Base-by-base conservation (phyloP, 2,888 invertebrate species). In the Andrena haemorrhoa region DNA sequence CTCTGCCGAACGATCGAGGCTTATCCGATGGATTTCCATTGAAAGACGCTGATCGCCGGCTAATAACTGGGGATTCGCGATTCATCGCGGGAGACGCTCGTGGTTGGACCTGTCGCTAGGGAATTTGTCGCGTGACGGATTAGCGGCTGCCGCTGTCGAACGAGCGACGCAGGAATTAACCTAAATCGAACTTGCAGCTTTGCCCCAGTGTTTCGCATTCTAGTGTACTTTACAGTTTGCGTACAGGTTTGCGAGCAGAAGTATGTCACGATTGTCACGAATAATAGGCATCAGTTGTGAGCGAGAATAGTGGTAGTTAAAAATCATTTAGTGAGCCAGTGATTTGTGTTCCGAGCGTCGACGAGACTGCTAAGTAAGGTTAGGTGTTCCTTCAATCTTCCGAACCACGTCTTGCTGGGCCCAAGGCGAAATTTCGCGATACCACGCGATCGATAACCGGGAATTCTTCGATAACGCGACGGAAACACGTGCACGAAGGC, bases 401-500 rank as follows among this genome's bases (percentile, higher is more conserved):
- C 26, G 12, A 16, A 5, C 2, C 51, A 20, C 31, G n/a, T 68
- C 26, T n/a, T 35, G 3, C 12, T 12, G 20, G 20, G 20, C 23
- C 12, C 26, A 41, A 16, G 12, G 41, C 41, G n/a, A 20, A 35
- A 41, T 70, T n/a, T 20, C 8, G 0, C 20, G 31, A 33, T 16
- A 53, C 29, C 7, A 20, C 23, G 4, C 2, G 53, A 26, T 68
- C 16, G 35, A 35, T 26, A 8, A 8, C 10, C 35, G 12, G 66
- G 72, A 72, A 73, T 75, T 83, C 49, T 61, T 75, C 58, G 35
- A 47, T 53, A 26, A 16, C 41, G 33, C 60, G 20, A 71, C 16
- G 63, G 47, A 23, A 26, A 74, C 49, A 31, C 60, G 53, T 49
- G 35, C 20, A 16, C 29, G n/a, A n/a, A 31, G 35, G n/a, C 65